Evolutionary conservation across 2,888 invertebrate genomes (phyloP).

Genomic region (Ennomos fuscantarius): DNA sequence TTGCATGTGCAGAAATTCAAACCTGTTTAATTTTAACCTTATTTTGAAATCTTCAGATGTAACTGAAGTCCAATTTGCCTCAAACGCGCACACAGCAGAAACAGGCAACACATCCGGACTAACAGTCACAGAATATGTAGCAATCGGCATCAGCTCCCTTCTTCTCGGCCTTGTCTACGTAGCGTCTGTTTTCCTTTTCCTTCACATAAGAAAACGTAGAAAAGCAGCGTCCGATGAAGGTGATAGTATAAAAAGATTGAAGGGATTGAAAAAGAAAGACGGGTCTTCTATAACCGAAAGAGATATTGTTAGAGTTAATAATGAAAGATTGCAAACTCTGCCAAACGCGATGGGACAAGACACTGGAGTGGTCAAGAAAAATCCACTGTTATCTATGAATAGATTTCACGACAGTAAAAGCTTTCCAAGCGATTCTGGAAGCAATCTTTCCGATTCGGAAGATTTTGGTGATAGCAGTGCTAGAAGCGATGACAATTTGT

Average conservation of each 20-base stretch:
- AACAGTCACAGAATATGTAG: constrained; percentile 91
- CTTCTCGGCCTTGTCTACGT: constrained; percentile 95
- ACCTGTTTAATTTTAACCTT: background rate
- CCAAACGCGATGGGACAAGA: constrained; percentile 83
- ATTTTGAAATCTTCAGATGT: constrained; percentile 85
- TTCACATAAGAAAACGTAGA: constrained; percentile 90
- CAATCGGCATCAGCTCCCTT: constrained; percentile 93
- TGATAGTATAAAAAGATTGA: constrained; percentile 63
- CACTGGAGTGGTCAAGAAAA: constrained; percentile 91
- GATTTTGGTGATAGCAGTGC: constrained; percentile 76
- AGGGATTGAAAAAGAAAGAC: constrained; percentile 72
- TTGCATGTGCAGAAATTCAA: too few relatives aligned
- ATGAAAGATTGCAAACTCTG: constrained; percentile 69
- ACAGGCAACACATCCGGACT: constrained; percentile 86
- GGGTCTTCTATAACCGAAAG: constrained; percentile 73
- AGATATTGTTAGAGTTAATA: constrained; percentile 77
- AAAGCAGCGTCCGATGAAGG: constrained; percentile 77
- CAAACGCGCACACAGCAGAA: constrained; percentile 86
- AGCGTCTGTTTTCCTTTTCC: constrained; percentile 92
- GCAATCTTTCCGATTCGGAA: constrained; percentile 88
- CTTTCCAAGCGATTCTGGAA: constrained; percentile 82
- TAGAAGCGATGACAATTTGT: constrained; percentile 65
- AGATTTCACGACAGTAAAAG: constrained; percentile 84
- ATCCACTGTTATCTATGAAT: constrained; percentile 87
- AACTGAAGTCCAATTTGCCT: constrained; percentile 91